Evolutionary conservation across 2,113 vertebrate species (phyloP).

Genomic region (Sebastes schlegelii): DNA sequence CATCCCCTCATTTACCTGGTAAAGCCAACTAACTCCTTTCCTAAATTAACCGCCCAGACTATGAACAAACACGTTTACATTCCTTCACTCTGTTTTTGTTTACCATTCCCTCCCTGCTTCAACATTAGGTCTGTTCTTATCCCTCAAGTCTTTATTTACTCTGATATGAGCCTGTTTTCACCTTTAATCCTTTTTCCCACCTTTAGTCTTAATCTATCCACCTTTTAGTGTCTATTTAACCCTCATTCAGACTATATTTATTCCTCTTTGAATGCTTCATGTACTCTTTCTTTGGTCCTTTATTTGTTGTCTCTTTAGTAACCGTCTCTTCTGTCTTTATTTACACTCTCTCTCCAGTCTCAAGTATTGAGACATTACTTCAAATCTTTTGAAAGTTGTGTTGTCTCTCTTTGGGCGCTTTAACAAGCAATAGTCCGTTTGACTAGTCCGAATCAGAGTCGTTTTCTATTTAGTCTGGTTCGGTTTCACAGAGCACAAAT

Average conservation of each 20-base stretch:
- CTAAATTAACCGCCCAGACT: constrained; percentile 7
- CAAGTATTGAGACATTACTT: constrained; percentile 1
- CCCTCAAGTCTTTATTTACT: constrained; percentile 20
- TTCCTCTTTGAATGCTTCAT: constrained; percentile 4
- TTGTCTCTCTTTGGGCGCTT: neutral
- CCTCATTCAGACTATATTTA: constrained; percentile 28
- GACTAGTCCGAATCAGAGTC: too few species aligned
- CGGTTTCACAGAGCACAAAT: too few species aligned
- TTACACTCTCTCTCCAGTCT: neutral
- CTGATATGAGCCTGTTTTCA: neutral
- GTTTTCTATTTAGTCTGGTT: too few species aligned
- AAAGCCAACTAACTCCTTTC: constrained; percentile 27
- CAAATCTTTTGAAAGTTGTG: constrained; percentile 1
- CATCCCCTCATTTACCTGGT: constrained; percentile 16
- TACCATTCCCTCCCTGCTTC: constrained; percentile 20
- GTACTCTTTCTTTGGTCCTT: neutral
- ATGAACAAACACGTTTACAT: constrained; percentile 10
- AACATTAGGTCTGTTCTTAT: neutral
- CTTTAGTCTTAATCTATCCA: neutral
- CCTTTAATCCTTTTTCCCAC: constrained; percentile 6
- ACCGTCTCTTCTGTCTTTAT: constrained; percentile 9
- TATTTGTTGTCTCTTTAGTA: constrained; percentile 16
- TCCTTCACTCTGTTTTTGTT: constrained; percentile 18
- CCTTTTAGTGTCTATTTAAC: neutral
- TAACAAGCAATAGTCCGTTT: too few species aligned